Evolutionary conservation across 2,113 vertebrate genomes (phyloP), one percentile per base, ranked within the genome.

Genomic region (Mystacornis crossleyi): DNA sequence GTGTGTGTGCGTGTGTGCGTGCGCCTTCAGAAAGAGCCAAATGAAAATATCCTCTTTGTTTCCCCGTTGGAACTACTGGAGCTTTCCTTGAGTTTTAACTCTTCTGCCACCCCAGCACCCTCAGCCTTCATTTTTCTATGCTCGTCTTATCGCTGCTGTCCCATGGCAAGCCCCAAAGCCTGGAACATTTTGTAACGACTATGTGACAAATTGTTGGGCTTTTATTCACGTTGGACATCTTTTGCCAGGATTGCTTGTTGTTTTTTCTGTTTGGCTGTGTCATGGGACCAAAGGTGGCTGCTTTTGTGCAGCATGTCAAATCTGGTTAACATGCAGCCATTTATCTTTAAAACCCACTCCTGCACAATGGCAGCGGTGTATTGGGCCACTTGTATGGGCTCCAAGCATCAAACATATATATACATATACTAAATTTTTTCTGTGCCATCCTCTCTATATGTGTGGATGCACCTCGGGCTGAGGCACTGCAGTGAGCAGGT

Each of bases 241-340:
- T 96, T 98, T 98, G 98, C 98, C 98, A 98, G 97, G 88, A 96
- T 97, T 96, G 97, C 98, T 98, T 98, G 98, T 98, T 98, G 98
- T 98, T 97, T 98, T 97, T 98, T 98, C 97, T 98, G 94, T 98
- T 98, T 97, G 98, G 97, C 98, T 98, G 98, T 98, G 98, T 99
- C 98, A 93, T 98, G 98, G 98, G 99, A 99, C 98, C 98, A 98
- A 99, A 98, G 98, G 99, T 99, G 99, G 98, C 98, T 98, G 98
- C 98, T 98, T 99, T 99, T 99, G 98, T 99, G 98, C 98, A 97
- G 98, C 98, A 99, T 99, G 99, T 99, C 99, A 99, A 99, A 99
- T 98, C 98, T 99, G 98, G 98, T 99, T 99, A 99, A 98, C 98
- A 98, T 98, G 98, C 98, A 95, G 98, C 98, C 98, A 98, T 99